Evolutionary conservation across 2,797 vertebrate genomes (phyloP), one percentile per base, ranked within the genome.

Genomic region (Chloroceryle amazona): DNA sequence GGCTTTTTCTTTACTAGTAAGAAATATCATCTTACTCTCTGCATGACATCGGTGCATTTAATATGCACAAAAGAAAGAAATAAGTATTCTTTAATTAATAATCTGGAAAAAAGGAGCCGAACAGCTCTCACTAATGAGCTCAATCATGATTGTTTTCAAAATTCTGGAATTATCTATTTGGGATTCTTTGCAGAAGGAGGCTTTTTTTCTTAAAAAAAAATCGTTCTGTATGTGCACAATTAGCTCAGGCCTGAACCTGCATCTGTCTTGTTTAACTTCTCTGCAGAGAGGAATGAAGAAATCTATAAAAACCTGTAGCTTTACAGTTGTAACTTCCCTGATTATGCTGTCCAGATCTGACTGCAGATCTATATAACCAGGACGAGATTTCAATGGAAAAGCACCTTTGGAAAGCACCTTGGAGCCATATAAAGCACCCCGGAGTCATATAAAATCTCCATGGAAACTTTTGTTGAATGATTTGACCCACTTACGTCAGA

Each of bases 381-480:
- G 37, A 66, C 55, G 19, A 62, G 39, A 67, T 67, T 93, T 73
- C 44, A 44, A 73, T 76, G 41, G 51, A 84, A 80, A 63, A 46
- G 41, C 21, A 44, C 9, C 62, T 66, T 86, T 86, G 63, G 65
- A 94, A 85, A 84, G 39, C 60, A 86, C 39, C 41, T 47, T 44
- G 44, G 44, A 44, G 44, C 20, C 44, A 44, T 20, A 44, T 10
- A 44, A 44, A 44, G 42, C 42, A 44, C 42, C 42, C 19, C 20
- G 42, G 42, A 44, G 18, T 44, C 18, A 20, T 10, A 44, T 19
- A 10, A 44, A 44, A 46, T 85, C 71, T 85, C 71, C 74, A 89
- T 39, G 35, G 86, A 92, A 94, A 89, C 67, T 96, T 90, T 41
- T 76, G 35, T 79, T 68, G 52, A 68, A 25, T 72, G 13, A 26